A percentile compares a stretch with the other conserved stretches of the same genome.
Evolutionary conservation across 2,888 invertebrate genomes (phyloP).

Genomic region (Pteria penguin): DNA sequence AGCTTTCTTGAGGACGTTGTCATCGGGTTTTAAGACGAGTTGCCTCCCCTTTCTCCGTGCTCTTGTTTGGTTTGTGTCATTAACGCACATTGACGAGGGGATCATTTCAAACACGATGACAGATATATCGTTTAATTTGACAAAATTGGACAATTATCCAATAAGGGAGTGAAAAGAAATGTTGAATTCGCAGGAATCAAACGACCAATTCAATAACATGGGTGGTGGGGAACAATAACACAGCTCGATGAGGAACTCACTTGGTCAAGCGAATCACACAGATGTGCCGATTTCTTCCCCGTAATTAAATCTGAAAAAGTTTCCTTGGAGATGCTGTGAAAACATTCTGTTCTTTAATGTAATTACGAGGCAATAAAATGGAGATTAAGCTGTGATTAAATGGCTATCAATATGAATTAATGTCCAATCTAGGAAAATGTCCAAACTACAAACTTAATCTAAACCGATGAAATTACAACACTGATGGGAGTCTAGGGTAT

Average conservation of each 20-base stretch:
- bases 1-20: background rate
- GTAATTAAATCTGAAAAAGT: conserved; percentile 32
- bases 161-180: conserved; percentile 38
- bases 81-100: conserved; percentile 3
- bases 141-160: conserved; percentile 42
- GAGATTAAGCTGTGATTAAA: conserved; percentile 39
- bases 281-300: conserved; percentile 10
- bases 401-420: conserved; percentile 46
- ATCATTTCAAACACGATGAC: conserved; percentile 24
- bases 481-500: no score
- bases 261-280: conserved; percentile 11
- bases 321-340: conserved; percentile 24
- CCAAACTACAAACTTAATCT: background rate
- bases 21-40: background rate
- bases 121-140: conserved; percentile 41
- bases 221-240: conserved; percentile 31
- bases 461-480: no score
- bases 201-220: conserved; percentile 40
- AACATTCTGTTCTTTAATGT: conserved; percentile 44
- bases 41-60: background rate
- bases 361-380: conserved; percentile 41
- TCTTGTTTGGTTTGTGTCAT: background rate
- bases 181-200: conserved; percentile 26
- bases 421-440: conserved; percentile 19
- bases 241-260: conserved; percentile 22